A percentile compares a stretch with the other conserved stretches of the same genome.
phyloP scores from a whole-genome alignment of 2,113 vertebrate species.

The Zosterops lateralis region DNA sequence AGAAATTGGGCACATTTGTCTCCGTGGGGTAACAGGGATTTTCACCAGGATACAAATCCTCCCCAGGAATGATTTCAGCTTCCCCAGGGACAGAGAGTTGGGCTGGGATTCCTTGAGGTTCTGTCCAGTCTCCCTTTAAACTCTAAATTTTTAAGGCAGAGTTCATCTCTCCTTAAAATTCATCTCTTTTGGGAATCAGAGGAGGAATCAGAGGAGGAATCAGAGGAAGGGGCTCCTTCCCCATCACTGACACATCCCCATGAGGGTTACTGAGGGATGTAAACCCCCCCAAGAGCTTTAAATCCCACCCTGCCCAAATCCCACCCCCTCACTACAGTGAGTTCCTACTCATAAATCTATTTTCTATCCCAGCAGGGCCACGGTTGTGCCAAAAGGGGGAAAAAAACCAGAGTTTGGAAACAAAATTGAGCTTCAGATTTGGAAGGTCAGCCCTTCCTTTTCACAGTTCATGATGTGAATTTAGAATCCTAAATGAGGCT shows the following conservation, averaged over 20 bases:
- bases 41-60: not conserved
- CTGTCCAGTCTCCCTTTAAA: not conserved
- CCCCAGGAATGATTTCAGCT: not conserved
- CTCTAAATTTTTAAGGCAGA: not conserved
- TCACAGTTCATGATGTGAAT: too few species aligned
- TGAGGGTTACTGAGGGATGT: not conserved
- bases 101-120: not conserved
- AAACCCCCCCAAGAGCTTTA: not conserved
- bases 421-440: not conserved
- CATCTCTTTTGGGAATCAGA: not conserved
- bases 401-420: not conserved
- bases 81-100: not conserved
- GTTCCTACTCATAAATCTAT: not conserved
- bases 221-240: not conserved
- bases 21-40: not conserved
- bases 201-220: not conserved
- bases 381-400: not conserved
- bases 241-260: not conserved
- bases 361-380: not conserved
- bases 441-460: not conserved
- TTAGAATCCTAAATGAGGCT: rapidly evolving
- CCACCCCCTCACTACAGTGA: not conserved
- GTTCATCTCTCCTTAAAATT: not conserved
- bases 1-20: not conserved
- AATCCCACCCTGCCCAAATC: not conserved